Evolutionary conservation across 2,797 vertebrate species (phyloP).

Genomic region (Carapus acus): DNA sequence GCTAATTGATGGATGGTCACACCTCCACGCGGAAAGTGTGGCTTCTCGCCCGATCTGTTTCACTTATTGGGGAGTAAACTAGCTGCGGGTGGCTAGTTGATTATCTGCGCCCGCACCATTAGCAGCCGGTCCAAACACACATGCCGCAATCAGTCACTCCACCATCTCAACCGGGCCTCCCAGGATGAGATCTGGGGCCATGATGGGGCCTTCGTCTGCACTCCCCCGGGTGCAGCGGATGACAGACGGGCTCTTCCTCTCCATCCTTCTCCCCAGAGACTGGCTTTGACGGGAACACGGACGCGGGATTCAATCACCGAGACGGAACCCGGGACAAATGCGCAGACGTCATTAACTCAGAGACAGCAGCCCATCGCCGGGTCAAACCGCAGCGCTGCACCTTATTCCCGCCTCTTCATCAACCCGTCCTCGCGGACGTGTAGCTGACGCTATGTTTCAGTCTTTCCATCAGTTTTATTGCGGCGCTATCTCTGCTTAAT

Average conservation of each 20-base stretch:
- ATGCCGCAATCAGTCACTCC: conserved; percentile 50
- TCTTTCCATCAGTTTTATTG: background rate
- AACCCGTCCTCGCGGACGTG: background rate
- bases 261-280: conserved; percentile 42
- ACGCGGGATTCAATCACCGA: conserved; percentile 60
- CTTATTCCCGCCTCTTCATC: too few species aligned
- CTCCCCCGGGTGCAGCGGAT: conserved; percentile 38
- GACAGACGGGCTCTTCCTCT: conserved; percentile 41
- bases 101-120: conserved; percentile 55
- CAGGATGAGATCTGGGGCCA: conserved; percentile 34
- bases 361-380: conserved; percentile 23
- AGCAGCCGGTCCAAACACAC: conserved; percentile 53
- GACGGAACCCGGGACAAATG: conserved; percentile 46
- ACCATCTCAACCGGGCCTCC: conserved; percentile 37
- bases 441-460: background rate
- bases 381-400: too few species aligned
- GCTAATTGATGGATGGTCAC: conserved; percentile 54
- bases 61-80: conserved; percentile 50
- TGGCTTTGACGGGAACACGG: conserved; percentile 48
- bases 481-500: too few species aligned
- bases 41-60: conserved; percentile 55
- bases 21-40: conserved; percentile 44
- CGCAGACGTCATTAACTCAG: conserved; percentile 46
- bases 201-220: conserved; percentile 38
- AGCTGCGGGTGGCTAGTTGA: conserved; percentile 50